Evolutionary conservation across 1,140 invertebrate genomes (phyloP).

Genomic region (Drosophila nikananu): DNA sequence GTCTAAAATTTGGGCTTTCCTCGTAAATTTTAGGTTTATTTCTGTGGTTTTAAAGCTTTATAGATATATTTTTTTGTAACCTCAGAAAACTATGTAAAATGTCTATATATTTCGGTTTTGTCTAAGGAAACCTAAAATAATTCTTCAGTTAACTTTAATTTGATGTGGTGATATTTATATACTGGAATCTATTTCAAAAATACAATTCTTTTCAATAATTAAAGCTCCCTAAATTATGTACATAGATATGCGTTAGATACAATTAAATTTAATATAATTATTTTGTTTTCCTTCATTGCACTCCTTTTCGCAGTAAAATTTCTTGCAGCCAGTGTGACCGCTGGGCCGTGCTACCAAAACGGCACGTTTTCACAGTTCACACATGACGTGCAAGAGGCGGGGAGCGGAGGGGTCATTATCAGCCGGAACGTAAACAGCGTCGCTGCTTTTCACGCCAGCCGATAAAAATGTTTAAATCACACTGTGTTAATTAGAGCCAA

Average conservation of each 20-base stretch:
- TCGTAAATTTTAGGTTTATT: neutral
- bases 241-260: too few species aligned
- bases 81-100: neutral
- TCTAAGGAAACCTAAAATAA: neutral
- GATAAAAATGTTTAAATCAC: slow-evolving; percentile 83
- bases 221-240: neutral
- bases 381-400: neutral
- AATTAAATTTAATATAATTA: neutral
- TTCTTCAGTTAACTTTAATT: neutral
- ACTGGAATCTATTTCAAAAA: neutral
- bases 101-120: too few species aligned
- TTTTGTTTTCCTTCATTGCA: neutral
- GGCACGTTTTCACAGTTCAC: slow-evolving; percentile 3
- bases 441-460: slow-evolving; percentile 78
- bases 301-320: neutral
- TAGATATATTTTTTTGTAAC: neutral
- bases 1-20: neutral
- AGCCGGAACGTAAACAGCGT: slow-evolving; percentile 79
- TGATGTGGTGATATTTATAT: neutral
- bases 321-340: slow-evolving; percentile 2
- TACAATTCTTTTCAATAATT: neutral
- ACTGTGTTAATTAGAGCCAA: slow-evolving; percentile 80
- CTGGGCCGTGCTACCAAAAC: neutral
- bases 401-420: slow-evolving; percentile 38
- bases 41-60: neutral